Evolutionary conservation across 2,888 invertebrate genomes (phyloP).

Genomic region (Mesorhabditis sp.): DNA sequence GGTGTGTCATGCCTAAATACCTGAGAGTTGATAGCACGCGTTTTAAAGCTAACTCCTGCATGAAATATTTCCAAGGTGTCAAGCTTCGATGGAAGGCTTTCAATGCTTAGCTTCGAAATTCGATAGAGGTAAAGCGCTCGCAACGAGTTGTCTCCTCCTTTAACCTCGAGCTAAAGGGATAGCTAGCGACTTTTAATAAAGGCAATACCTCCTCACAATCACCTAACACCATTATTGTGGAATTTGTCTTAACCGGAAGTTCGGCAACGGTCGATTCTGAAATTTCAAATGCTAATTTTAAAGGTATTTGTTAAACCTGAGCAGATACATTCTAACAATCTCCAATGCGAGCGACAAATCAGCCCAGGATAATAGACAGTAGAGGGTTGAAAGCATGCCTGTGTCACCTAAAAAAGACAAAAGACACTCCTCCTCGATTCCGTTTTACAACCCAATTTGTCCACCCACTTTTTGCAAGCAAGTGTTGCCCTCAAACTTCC

Average conservation of each 20-base stretch:
- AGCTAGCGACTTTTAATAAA: neutral
- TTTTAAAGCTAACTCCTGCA: neutral
- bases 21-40: neutral
- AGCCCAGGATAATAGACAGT: conserved; percentile 2
- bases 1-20: too few species aligned
- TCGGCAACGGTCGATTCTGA: neutral
- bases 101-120: neutral
- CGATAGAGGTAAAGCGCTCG: neutral
- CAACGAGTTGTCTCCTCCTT: neutral
- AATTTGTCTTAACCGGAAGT: neutral
- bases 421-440: neutral
- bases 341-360: neutral
- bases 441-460: neutral
- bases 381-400: neutral
- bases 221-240: neutral
- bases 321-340: conserved; percentile 1
- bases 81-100: neutral
- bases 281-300: neutral
- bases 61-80: neutral
- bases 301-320: neutral
- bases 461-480: neutral
- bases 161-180: neutral
- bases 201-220: neutral
- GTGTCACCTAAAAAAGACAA: neutral
- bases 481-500: neutral